Percentiles rank a stretch among this genome's conserved stretches.
phyloP scores from a whole-genome alignment of 2,888 invertebrate genomes.

The Synanthedon vespiformis region DNA sequence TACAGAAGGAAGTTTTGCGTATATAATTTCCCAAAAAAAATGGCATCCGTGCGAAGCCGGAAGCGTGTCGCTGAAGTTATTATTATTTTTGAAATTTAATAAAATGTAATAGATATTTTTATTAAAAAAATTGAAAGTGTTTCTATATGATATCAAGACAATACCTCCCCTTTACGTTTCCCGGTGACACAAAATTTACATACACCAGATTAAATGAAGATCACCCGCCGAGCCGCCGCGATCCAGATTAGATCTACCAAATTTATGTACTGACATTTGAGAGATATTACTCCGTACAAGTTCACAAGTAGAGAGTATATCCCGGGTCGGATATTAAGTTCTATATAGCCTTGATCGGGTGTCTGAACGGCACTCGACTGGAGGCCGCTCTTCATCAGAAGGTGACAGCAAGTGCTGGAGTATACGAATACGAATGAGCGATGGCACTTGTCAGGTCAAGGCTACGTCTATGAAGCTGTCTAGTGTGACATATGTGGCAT shows the following conservation, averaged over 20 bases:
- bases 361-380: slow-evolving; percentile 27
- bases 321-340: slow-evolving; percentile 34
- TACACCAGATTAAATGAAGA: not conserved
- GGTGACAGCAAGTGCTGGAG: slow-evolving; percentile 24
- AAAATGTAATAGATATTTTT: not conserved
- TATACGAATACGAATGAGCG: slow-evolving; percentile 30
- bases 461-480: no score
- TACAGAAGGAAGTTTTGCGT: no score
- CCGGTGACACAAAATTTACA: not conserved
- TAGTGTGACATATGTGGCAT: no score
- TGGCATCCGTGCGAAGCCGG: no score
- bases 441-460: slow-evolving; percentile 14
- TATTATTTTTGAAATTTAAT: not conserved
- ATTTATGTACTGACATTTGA: not conserved
- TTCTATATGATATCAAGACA: not conserved
- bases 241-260: not conserved
- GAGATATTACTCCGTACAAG: slow-evolving; percentile 3
- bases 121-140: not conserved
- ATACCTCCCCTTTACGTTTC: not conserved
- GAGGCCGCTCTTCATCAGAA: slow-evolving; percentile 33
- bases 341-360: slow-evolving; percentile 29
- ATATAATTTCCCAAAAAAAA: no score
- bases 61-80: no score
- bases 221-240: not conserved
- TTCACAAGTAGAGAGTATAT: slow-evolving; percentile 17